phyloP scores from a whole-genome alignment of 2,888 invertebrate genomes.

The Leucophora obtusa region DNA sequence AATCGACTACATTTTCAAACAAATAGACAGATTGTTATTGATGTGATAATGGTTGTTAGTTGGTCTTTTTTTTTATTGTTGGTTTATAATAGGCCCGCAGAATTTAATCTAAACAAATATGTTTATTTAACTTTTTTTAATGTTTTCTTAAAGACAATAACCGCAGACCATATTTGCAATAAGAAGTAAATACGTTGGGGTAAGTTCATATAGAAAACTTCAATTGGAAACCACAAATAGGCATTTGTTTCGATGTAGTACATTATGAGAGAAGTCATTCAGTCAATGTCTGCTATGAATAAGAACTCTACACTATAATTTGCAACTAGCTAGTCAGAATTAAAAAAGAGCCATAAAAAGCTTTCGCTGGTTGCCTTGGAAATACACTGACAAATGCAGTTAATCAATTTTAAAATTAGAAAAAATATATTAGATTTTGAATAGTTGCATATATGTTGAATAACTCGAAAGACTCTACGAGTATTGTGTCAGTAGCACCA shows the following conservation, averaged over 20 bases:
- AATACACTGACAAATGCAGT: conserved; percentile 28
- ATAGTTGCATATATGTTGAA: too few relatives aligned
- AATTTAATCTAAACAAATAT: conserved; percentile 58
- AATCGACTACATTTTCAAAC: conserved; percentile 20
- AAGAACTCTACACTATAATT: conserved; percentile 7
- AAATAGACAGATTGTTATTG: conserved; percentile 56
- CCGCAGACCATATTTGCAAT: conserved; percentile 26
- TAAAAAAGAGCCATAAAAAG: conserved; percentile 19
- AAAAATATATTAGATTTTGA: background rate
- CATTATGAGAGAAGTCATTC: conserved; percentile 35
- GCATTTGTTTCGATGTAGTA: conserved; percentile 30
- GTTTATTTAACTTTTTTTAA: conserved; percentile 43
- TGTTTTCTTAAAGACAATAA: conserved; percentile 47
- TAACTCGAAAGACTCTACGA: too few relatives aligned
- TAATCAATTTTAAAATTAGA: conserved; percentile 5
- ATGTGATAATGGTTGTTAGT: conserved; percentile 52
- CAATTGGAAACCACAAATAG: conserved; percentile 38
- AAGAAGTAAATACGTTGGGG: conserved; percentile 6
- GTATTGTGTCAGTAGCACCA: too few relatives aligned
- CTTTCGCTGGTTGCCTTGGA: conserved; percentile 50
- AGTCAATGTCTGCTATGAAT: conserved; percentile 20
- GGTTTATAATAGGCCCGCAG: conserved; percentile 39
- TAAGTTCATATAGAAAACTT: conserved; percentile 36
- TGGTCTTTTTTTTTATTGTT: conserved; percentile 8
- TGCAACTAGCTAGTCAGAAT: background rate